Evolutionary conservation across 2,113 vertebrate genomes (phyloP), one percentile per base, ranked within the genome.

Genomic region (Ptilonorhynchus violaceus): DNA sequence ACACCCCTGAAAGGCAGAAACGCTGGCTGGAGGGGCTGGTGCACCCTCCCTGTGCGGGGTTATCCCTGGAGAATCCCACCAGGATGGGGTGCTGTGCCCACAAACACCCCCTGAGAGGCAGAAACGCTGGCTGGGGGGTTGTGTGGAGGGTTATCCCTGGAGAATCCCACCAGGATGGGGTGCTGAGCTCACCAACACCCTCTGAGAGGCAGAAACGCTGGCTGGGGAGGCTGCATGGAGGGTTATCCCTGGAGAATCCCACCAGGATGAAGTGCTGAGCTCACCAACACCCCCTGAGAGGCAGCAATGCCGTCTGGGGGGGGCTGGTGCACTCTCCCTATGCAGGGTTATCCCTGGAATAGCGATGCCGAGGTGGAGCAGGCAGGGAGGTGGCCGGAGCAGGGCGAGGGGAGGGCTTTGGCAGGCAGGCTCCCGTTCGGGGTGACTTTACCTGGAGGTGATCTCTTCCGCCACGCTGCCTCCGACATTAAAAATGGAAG

Each of bases 401-500:
- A 55, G 88, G 6, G 58, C 4, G 33, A 44, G 80, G 85, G 92
- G 91, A 69, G 85, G 85, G 49, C 22, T 81, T 27, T 55, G 94
- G 94, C 85, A 73, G 79, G 62, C 77, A 9, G 88, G 67, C 50
- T 89, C 92, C 94, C 88, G 83, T 96, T 97, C 92, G 41, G 62
- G 95, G 77, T 96, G 96, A 97, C 96, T 98, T 98, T 97, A 97
- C 96, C 98, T 98, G 96, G 97, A 97, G 97, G 94, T 95, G 96
- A 97, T 97, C 82, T 97, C 70, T 98, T 98, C 97, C 10, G 22
- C 97, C 93, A 97, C 93, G 90, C 94, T 98, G 97, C 55, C 84
- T 70, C 84, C 97, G 97, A 95, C 96, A 97, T 98, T 97, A 98
- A 98, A 97, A 97, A 98, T 98, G 93, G 84, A 98, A 37, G 72